Evolutionary conservation across 2,888 invertebrate genomes (phyloP).

Genomic region (Aleiodes leptofemur): DNA sequence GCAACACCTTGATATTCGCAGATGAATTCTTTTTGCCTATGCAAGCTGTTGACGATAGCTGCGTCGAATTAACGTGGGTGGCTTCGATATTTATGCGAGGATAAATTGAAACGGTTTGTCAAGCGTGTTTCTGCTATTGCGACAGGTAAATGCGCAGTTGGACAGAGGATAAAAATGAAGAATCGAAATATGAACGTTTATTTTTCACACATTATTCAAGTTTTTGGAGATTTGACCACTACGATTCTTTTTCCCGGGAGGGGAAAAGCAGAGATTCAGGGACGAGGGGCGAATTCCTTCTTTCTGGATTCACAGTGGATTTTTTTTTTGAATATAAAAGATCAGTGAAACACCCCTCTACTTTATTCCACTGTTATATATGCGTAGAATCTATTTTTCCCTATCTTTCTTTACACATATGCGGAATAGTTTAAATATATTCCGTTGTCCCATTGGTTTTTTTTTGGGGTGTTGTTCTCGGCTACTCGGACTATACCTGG

Average conservation of each 20-base stretch:
- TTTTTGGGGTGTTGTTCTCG: slow-evolving; percentile 36
- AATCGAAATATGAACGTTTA: slow-evolving; percentile 7
- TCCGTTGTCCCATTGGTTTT: slow-evolving; percentile 50
- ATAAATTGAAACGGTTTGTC: slow-evolving; percentile 40
- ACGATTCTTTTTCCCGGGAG: slow-evolving; percentile 57
- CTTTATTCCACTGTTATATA: slow-evolving; percentile 71
- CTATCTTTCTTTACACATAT: slow-evolving; percentile 28
- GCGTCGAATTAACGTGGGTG: slow-evolving; percentile 39
- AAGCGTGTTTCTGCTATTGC: neutral
- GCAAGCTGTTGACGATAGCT: neutral
- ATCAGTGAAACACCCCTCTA: slow-evolving; percentile 66
- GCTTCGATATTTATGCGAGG: slow-evolving; percentile 38
- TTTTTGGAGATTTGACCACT: slow-evolving; percentile 60
- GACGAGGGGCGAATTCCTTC: slow-evolving; percentile 61
- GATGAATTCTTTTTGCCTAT: slow-evolving; percentile 42
- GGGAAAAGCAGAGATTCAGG: slow-evolving; percentile 69
- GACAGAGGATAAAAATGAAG: neutral
- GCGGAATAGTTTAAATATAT: slow-evolving; percentile 57
- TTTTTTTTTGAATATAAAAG: slow-evolving; percentile 64
- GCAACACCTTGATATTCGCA: slow-evolving; percentile 35
- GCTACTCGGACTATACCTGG: slow-evolving; percentile 8
- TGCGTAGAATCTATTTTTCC: slow-evolving; percentile 63
- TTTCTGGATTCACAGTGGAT: slow-evolving; percentile 69
- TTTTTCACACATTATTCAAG: neutral
- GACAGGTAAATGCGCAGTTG: no score